Evolutionary conservation across 2,113 vertebrate genomes (phyloP).

Genomic region (Regulus satrapa): DNA sequence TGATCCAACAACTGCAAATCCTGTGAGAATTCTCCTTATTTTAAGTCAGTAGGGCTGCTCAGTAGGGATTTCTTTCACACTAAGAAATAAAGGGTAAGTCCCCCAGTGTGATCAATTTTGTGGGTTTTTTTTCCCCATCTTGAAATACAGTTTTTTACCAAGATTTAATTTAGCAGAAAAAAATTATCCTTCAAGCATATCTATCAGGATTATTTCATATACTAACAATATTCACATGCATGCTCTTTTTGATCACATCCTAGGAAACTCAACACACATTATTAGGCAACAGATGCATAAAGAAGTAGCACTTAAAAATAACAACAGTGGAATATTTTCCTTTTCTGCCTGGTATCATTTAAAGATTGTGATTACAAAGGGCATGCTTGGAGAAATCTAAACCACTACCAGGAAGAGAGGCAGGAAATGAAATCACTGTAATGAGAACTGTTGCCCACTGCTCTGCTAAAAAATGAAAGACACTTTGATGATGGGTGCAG

Average conservation of each 20-base stretch:
- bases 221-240: rapidly evolving
- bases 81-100: neutral
- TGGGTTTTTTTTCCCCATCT: neutral
- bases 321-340: neutral
- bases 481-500: neutral
- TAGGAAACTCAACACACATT: neutral
- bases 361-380: neutral
- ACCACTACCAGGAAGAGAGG: neutral
- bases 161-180: neutral
- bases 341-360: neutral
- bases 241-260: neutral
- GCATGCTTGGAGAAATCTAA: neutral
- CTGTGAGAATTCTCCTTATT: neutral
- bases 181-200: neutral
- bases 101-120: neutral
- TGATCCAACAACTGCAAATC: neutral
- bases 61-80: neutral
- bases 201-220: neutral
- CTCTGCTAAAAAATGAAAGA: neutral
- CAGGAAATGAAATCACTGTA: conserved; percentile 20
- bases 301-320: neutral
- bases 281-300: neutral
- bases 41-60: neutral
- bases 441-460: neutral
- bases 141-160: neutral